A percentile compares a stretch with the other conserved stretches of the same genome.
These are phyloP conservation scores for Siderastrea siderea DNA, from an alignment of 92 coral and sea anemone species.

Conservation along the genomic window DNA sequence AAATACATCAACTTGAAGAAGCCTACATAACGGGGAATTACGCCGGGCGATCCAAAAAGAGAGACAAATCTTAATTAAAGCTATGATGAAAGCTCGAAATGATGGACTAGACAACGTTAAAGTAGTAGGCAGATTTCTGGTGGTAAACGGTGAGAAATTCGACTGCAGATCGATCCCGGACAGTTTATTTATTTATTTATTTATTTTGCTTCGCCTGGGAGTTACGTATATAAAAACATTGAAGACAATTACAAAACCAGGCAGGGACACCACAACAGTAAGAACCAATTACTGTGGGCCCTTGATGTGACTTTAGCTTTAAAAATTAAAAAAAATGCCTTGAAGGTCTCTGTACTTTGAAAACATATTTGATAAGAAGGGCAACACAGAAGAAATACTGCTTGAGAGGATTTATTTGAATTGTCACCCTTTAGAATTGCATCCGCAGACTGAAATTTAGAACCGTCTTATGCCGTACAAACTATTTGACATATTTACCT, in stretches of 20 bases:
- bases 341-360: not conserved
- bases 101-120: not conserved
- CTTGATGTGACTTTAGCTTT: not conserved
- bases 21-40: slow-evolving; percentile 2
- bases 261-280: too few species aligned
- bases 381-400: not conserved
- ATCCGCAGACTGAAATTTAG: not conserved
- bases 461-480: not conserved
- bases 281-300: too few species aligned
- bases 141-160: not conserved
- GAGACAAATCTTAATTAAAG: not conserved
- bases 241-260: too few species aligned
- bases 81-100: slow-evolving; percentile 3
- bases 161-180: not conserved
- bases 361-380: not conserved
- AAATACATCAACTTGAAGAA: not conserved
- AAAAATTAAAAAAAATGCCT: not conserved
- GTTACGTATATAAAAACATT: too few species aligned
- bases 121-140: not conserved
- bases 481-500: not conserved
- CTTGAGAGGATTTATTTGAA: not conserved
- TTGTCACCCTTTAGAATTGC: not conserved
- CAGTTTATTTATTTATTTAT: too few species aligned
- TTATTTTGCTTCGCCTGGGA: too few species aligned
- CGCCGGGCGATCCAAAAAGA: slow-evolving; percentile 10